Conservation (phyloP, 2,113 vertebrate genomes). For the Trogon melanurus region DNA sequence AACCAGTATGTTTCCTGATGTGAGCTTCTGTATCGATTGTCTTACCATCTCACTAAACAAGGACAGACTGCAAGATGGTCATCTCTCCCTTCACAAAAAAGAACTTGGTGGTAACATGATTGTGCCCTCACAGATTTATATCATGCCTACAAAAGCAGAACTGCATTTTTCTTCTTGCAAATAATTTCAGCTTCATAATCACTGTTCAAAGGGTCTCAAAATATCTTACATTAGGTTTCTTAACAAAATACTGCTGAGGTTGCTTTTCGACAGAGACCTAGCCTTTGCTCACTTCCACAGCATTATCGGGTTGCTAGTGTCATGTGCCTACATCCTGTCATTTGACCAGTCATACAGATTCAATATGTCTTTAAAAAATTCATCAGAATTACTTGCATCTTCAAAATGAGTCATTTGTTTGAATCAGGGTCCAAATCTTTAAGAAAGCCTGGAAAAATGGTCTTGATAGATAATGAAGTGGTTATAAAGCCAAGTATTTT, state of each 20-base stretch:
- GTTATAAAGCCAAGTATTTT: background rate
- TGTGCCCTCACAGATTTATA: background rate
- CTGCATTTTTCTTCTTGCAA: background rate
- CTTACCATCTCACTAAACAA: background rate
- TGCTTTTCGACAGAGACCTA: background rate
- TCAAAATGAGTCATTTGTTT: slow-evolving; percentile 45
- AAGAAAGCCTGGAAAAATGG: background rate
- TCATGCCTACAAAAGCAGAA: background rate
- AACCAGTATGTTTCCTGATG: background rate
- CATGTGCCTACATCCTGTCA: slow-evolving; percentile 19
- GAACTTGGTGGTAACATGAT: background rate
- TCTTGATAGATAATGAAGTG: slow-evolving; percentile 1
- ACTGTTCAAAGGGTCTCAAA: background rate
- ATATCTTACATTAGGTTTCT: background rate
- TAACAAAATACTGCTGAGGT: slow-evolving; percentile 28
- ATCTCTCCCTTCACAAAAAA: background rate
- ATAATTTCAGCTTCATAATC: background rate
- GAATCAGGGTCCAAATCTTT: background rate
- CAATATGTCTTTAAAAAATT: slow-evolving; percentile 31
- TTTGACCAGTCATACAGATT: slow-evolving; percentile 17
- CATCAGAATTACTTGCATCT: slow-evolving; percentile 8
- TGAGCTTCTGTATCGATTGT: background rate
- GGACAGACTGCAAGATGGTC: background rate
- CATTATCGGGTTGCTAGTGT: background rate
- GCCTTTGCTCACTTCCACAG: background rate